phyloP scores from a whole-genome alignment of 2,113 vertebrate species.

The Pavo muticus region DNA sequence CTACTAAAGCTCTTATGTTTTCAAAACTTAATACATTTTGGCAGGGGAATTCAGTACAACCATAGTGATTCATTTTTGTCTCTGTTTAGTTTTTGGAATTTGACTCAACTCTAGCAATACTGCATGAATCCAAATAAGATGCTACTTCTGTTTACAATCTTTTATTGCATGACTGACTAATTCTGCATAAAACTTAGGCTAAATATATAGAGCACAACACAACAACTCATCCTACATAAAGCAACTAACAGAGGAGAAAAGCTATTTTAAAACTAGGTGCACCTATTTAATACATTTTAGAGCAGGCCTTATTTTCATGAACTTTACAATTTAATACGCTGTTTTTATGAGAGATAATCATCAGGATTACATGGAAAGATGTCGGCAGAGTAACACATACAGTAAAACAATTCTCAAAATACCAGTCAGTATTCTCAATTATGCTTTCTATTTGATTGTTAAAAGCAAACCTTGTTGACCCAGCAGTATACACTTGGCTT shows the following conservation, averaged over 20 bases:
- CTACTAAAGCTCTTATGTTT: not conserved
- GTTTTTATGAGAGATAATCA: slow-evolving; percentile 33
- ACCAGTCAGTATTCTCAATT: slow-evolving; percentile 30
- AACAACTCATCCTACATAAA: not conserved
- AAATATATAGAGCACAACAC: not conserved
- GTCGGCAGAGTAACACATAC: not conserved
- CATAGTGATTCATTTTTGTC: not conserved
- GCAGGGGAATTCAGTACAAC: not conserved
- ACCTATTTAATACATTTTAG: not conserved
- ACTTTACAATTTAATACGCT: not conserved
- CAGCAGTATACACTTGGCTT: slow-evolving; percentile 41
- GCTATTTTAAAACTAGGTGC: not conserved
- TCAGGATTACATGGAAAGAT: not conserved
- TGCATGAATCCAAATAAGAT: not conserved
- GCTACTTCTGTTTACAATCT: not conserved
- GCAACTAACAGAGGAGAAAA: not conserved
- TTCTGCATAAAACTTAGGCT: not conserved
- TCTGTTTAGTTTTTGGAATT: not conserved
- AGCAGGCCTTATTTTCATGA: slow-evolving; percentile 25
- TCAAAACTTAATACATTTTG: not conserved
- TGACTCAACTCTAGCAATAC: not conserved
- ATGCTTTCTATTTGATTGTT: slow-evolving; percentile 35
- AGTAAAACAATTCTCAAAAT: slow-evolving; percentile 31
- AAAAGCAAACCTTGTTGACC: slow-evolving; percentile 38
- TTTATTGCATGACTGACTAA: not conserved